Conservation (phyloP, 2,113 vertebrate genomes). For the Eulemur rufifrons region DNA sequence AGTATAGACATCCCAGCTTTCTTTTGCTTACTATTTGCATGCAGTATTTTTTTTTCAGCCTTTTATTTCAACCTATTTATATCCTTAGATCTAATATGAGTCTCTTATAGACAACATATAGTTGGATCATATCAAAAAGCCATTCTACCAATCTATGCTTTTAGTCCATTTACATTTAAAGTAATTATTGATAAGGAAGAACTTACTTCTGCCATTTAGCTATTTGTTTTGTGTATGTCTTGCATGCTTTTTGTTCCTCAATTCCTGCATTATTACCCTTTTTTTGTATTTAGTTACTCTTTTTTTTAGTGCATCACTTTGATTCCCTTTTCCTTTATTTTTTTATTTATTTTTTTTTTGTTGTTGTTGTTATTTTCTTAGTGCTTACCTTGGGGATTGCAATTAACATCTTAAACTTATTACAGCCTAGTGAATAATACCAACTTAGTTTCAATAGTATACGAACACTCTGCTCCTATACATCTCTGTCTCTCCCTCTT, state of each 20-base stretch:
- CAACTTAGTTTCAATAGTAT: not conserved
- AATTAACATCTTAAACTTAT: not conserved
- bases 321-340: not conserved
- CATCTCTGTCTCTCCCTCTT: not conserved
- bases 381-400: not conserved
- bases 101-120: not conserved
- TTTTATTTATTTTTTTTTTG: not conserved
- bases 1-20: not conserved
- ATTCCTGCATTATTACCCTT: not conserved
- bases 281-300: not conserved
- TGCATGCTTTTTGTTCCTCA: not conserved
- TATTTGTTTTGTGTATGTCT: not conserved
- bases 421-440: not conserved
- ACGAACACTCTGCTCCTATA: not conserved
- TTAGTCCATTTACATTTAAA: too few relatives aligned
- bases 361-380: not conserved
- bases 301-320: not conserved
- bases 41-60: not conserved
- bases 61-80: not conserved
- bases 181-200: too few relatives aligned
- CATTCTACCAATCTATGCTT: too few relatives aligned
- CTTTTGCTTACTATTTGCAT: not conserved
- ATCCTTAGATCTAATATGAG: not conserved
- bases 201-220: not conserved
- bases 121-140: not conserved